Percentiles rank a stretch among this genome's conserved stretches.
Conservation (phyloP, 2,797 vertebrate species). For the Lagocephalus sceleratus region DNA sequence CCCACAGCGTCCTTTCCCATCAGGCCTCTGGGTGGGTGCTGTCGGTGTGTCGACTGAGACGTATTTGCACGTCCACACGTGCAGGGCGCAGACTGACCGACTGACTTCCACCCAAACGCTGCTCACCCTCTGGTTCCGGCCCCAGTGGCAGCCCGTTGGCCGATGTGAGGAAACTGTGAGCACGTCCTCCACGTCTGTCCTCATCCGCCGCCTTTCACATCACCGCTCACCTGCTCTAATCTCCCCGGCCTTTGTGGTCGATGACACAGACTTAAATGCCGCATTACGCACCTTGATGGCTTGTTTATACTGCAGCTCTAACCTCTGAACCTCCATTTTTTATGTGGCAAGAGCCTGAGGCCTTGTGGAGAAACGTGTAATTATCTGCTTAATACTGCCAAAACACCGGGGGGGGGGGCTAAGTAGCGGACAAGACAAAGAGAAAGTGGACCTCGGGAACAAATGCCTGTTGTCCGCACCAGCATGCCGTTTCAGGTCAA, state of each 20-base stretch:
- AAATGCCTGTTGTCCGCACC: slow-evolving; percentile 52
- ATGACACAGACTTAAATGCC: slow-evolving; percentile 30
- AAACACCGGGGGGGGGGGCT: slow-evolving; percentile 17
- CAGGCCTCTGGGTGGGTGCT: slow-evolving; percentile 5
- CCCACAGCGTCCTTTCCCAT: slow-evolving; percentile 4
- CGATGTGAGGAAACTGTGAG: slow-evolving; percentile 29
- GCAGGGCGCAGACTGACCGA: slow-evolving; percentile 28
- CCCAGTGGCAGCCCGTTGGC: slow-evolving; percentile 7
- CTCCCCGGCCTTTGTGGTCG: slow-evolving; percentile 25
- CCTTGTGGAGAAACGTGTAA: slow-evolving; percentile 40
- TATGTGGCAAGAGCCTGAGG: slow-evolving; percentile 49
- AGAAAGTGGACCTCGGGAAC: slow-evolving; percentile 39
- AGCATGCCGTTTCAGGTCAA: slow-evolving; percentile 43
- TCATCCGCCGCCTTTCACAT: slow-evolving; percentile 28
- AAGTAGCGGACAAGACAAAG: slow-evolving; percentile 44
- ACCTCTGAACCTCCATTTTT: slow-evolving; percentile 19
- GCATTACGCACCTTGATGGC: slow-evolving; percentile 35
- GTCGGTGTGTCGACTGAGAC: slow-evolving; percentile 14
- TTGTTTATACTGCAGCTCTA: slow-evolving; percentile 55
- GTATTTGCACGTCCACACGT: slow-evolving; percentile 23
- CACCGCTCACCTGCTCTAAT: slow-evolving; percentile 30
- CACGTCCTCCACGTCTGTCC: slow-evolving; percentile 8
- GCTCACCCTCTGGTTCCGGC: slow-evolving; percentile 22
- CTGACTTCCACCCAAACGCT: slow-evolving; percentile 25
- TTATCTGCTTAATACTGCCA: slow-evolving; percentile 48